Evolutionary conservation across 2,888 invertebrate species (phyloP), one percentile per base, ranked within the genome.

Genomic region (Apotomis betuletana): DNA sequence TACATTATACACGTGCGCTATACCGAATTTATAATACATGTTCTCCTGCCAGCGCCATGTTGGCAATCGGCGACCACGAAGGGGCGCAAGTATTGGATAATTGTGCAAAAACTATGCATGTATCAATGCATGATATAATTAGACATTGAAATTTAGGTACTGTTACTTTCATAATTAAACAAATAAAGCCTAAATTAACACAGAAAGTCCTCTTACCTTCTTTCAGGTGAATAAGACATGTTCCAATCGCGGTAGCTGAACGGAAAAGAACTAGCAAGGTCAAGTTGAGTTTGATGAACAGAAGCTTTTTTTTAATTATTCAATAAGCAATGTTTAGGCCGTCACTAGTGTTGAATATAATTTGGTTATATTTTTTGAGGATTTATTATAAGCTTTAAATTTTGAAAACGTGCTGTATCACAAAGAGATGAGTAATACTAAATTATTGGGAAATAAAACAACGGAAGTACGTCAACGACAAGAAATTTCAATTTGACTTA

Each of bases 211-310:
- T 95, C 96, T 96, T 96, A 96, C 96, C 96, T 96, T 95, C 96
- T 95, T 94, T 96, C 96, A 91, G 95, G 94, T 90, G 95, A 94
- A 95, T 95, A 95, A 94, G 96, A 96, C 96, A 96, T 96, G 96
- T 96, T 96, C 95, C 94, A 95, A 95, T 95, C 95, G 94, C 95
- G 94, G 95, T 95, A 94, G 95, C 94, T 94, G 94, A 95, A 95
- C 95, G 95, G 95, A 96, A 96, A 96, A 95, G 94, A 93, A 92
- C 92, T 91, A 87, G 86, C 90, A 92, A 93, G 93, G 93, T 93
- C 93, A 93, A 93, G 91, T 91, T 94, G 91, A 93, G 94, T 90
- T 84, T 90, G 72, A 62, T 72, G 72, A 86, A 81, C 79, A 85
- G 80, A 85, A 85, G 88, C 88, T 90, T 89, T 89, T 85, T 83